Conservation (phyloP, 2,888 invertebrate genomes). For the Drosophila neotestacea region DNA sequence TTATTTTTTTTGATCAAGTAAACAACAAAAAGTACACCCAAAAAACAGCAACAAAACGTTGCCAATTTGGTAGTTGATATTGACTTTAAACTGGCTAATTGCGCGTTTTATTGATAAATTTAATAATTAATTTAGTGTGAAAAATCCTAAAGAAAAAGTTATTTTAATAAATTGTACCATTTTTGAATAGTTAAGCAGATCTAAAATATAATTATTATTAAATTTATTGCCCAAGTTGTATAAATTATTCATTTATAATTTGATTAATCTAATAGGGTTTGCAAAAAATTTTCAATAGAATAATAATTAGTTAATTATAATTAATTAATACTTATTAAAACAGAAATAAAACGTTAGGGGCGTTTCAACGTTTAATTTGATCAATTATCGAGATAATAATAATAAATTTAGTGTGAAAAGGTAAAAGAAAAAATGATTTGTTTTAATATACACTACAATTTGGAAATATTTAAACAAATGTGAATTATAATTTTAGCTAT, state of each 20-base stretch:
- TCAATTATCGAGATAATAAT: too few relatives aligned
- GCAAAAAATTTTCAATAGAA: too few relatives aligned
- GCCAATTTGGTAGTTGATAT: conserved; percentile 73
- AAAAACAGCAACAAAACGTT: conserved; percentile 21
- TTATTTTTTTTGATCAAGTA: conserved; percentile 47
- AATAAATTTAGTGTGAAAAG: too few relatives aligned
- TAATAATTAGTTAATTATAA: too few relatives aligned
- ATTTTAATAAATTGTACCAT: conserved; percentile 1
- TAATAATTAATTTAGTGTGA: conserved; percentile 29
- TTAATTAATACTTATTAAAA: neutral
- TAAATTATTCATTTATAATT: neutral
- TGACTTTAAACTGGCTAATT: conserved; percentile 75
- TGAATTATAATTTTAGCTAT: neutral
- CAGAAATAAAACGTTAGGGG: too few relatives aligned
- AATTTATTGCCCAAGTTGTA: neutral
- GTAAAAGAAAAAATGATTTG: too few relatives aligned
- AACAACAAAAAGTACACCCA: conserved; percentile 36
- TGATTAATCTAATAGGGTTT: too few relatives aligned
- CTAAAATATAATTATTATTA: neutral
- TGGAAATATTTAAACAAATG: neutral
- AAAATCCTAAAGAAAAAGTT: conserved; percentile 1
- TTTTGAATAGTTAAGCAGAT: neutral
- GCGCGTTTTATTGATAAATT: conserved; percentile 50
- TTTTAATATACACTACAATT: too few relatives aligned
- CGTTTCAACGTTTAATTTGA: too few relatives aligned